A percentile compares a stretch with the other conserved stretches of the same genome.
phyloP scores from a whole-genome alignment of 30 jellyfish, hydroid and myxozoan species.

The Aurelia sp. region DNA sequence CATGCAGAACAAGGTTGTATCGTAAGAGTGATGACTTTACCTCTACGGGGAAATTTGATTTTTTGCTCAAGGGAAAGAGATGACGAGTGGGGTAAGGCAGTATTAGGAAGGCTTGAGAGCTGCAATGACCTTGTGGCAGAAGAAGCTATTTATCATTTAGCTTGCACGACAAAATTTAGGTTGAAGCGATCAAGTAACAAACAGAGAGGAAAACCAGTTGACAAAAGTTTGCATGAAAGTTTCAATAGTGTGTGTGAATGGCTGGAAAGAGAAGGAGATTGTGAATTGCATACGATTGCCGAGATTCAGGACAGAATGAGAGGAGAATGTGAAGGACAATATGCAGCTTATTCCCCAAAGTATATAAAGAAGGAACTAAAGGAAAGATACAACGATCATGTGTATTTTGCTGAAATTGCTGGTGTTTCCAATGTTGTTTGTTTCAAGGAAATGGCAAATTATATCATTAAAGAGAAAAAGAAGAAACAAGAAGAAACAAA shows the following conservation, averaged over 20 bases:
- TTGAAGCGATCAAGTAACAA: not conserved
- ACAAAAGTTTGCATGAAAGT: constrained; percentile 11
- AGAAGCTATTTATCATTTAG: constrained; percentile 57
- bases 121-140: constrained; percentile 63
- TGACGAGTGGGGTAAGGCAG: constrained; percentile 63
- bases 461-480: not conserved
- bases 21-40: not conserved
- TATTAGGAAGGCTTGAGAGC: constrained; percentile 14
- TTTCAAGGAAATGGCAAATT: constrained; percentile 70
- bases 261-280: constrained; percentile 56
- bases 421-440: constrained; percentile 44
- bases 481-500: constrained; percentile 27
- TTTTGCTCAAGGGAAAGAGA: constrained; percentile 55
- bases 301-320: constrained; percentile 27
- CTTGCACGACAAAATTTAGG: constrained; percentile 58
- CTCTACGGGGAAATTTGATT: not conserved
- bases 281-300: constrained; percentile 42
- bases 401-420: constrained; percentile 35
- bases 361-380: constrained; percentile 21
- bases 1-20: constrained; percentile 4
- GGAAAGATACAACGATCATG: constrained; percentile 45
- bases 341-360: constrained; percentile 30
- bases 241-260: constrained; percentile 41
- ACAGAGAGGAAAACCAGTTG: constrained; percentile 53
- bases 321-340: not conserved